These are phyloP conservation scores for Conus ventricosus DNA, from an alignment of 1,140 invertebrate species.

Conservation along the genomic window DNA sequence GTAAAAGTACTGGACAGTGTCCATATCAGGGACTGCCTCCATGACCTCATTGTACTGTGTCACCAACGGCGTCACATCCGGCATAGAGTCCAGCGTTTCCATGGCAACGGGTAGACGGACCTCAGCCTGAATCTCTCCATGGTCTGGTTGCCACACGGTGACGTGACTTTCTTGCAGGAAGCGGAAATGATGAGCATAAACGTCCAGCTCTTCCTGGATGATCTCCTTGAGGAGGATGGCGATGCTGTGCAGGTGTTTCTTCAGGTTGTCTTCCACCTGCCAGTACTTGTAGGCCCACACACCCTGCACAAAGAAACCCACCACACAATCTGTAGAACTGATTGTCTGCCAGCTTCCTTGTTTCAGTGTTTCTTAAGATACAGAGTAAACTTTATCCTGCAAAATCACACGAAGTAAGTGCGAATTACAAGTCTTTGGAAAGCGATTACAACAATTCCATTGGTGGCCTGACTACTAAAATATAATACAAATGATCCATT, in stretches of 20 bases:
- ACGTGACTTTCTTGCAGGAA: slow-evolving; percentile 58
- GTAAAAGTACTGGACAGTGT: slow-evolving; percentile 22
- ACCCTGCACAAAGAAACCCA: slow-evolving; percentile 33
- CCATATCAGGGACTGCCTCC: slow-evolving; percentile 30
- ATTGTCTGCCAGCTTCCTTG: too few species aligned
- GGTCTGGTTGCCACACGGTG: slow-evolving; percentile 86
- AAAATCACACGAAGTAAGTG: too few species aligned
- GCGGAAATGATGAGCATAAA: slow-evolving; percentile 40
- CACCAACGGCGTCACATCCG: slow-evolving; percentile 75
- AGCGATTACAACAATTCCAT: too few species aligned
- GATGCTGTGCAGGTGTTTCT: slow-evolving; percentile 41
- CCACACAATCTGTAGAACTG: neutral
- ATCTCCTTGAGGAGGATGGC: slow-evolving; percentile 44
- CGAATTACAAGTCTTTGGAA: too few species aligned
- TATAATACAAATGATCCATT: too few species aligned
- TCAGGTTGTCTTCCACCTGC: slow-evolving; percentile 55
- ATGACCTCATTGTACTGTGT: slow-evolving; percentile 40
- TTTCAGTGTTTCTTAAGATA: too few species aligned
- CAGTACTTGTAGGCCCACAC: slow-evolving; percentile 54
- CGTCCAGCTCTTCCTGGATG: slow-evolving; percentile 47
- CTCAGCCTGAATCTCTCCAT: slow-evolving; percentile 85
- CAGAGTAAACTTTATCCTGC: too few species aligned
- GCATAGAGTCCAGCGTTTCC: slow-evolving; percentile 91
- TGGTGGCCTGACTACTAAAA: too few species aligned
- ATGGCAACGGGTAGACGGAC: slow-evolving; percentile 92